Conservation (phyloP, 2,797 vertebrate genomes). For the Chelmon rostratus region DNA sequence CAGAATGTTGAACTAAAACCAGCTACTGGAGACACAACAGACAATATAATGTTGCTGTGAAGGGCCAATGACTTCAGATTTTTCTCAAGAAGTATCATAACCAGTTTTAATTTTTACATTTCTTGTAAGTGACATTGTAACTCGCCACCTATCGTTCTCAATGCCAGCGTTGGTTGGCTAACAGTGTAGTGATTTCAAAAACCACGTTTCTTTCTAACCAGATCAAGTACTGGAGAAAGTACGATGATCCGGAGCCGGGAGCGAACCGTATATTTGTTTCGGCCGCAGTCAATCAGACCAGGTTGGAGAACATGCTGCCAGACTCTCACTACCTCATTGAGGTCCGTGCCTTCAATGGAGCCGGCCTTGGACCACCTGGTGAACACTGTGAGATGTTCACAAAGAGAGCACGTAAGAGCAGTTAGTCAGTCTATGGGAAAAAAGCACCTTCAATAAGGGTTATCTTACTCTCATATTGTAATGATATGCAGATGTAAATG, state of each 20-base stretch:
- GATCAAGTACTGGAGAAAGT: constrained; percentile 96
- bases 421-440: no score
- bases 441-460: background rate
- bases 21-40: no score
- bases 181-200: background rate
- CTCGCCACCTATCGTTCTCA: background rate
- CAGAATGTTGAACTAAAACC: no score
- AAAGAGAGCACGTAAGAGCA: constrained; percentile 93
- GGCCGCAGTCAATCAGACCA: constrained; percentile 89
- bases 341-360: constrained; percentile 95
- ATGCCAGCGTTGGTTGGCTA: background rate
- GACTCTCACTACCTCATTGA: constrained; percentile 95
- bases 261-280: constrained; percentile 92
- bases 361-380: constrained; percentile 93
- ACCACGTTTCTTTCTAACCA: constrained; percentile 59
- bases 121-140: background rate
- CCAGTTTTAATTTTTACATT: background rate
- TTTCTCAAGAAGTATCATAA: background rate
- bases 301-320: constrained; percentile 94
- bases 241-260: constrained; percentile 92
- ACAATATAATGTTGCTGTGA: no score
- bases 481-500: background rate
- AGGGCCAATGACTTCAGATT: background rate
- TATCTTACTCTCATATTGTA: no score
- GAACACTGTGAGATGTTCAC: constrained; percentile 91